Evolutionary conservation across 2,888 invertebrate genomes (phyloP).

Genomic region (Pyrrhosoma nymphula): DNA sequence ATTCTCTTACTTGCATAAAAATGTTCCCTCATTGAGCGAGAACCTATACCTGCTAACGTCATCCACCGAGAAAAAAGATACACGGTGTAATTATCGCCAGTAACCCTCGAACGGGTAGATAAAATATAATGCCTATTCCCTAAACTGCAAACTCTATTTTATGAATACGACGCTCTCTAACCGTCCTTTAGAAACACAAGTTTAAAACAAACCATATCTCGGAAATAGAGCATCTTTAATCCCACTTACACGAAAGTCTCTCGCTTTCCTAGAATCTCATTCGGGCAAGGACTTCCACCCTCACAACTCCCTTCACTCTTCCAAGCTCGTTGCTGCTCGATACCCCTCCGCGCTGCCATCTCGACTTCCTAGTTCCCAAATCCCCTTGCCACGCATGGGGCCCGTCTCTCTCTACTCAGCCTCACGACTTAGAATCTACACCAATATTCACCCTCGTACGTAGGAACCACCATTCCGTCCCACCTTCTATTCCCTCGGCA

Average conservation of each 20-base stretch:
- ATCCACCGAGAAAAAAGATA: too few relatives aligned
- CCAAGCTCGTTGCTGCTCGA: not conserved
- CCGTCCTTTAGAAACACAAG: too few relatives aligned
- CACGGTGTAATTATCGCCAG: too few relatives aligned
- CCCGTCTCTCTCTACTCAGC: not conserved
- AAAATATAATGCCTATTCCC: too few relatives aligned
- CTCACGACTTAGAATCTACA: not conserved
- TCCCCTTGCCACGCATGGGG: not conserved
- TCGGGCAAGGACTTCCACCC: conserved; percentile 19
- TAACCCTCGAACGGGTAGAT: too few relatives aligned
- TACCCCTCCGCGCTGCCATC: not conserved
- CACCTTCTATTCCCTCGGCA: not conserved
- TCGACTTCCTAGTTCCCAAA: not conserved
- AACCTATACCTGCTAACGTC: too few relatives aligned
- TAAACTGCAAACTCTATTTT: too few relatives aligned
- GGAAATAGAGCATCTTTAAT: not conserved
- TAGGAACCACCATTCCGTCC: not conserved
- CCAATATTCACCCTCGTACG: conserved; percentile 18
- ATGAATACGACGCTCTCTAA: too few relatives aligned
- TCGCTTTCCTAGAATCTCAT: conserved; percentile 37
- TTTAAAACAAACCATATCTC: not conserved
- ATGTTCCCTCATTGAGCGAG: too few relatives aligned
- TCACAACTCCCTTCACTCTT: not conserved
- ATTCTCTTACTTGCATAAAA: too few relatives aligned
- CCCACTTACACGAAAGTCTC: not conserved